Percentiles rank a stretch among this genome's conserved stretches.
phyloP scores from a whole-genome alignment of 2,888 invertebrate species.

The Drosophila falleni region DNA sequence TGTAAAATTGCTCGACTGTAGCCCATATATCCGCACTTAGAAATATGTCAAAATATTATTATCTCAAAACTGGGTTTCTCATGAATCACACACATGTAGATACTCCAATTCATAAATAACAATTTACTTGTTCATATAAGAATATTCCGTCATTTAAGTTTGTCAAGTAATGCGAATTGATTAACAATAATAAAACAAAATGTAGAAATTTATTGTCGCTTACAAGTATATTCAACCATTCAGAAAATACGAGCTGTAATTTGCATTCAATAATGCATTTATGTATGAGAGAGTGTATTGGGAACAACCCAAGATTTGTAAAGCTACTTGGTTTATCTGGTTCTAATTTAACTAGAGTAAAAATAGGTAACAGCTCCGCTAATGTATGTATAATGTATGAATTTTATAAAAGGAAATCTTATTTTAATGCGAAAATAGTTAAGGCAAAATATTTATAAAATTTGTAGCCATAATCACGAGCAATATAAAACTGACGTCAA shows the following conservation, averaged over 20 bases:
- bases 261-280: neutral
- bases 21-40: neutral
- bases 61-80: neutral
- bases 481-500: too few relatives aligned
- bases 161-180: neutral
- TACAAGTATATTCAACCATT: constrained; percentile 3
- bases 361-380: neutral
- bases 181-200: neutral
- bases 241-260: neutral
- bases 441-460: neutral
- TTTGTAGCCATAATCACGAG: neutral
- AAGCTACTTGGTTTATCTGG: neutral
- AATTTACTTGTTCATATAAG: neutral
- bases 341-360: neutral
- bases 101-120: neutral
- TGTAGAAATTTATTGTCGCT: neutral
- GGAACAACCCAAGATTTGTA: constrained; percentile 11
- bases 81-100: neutral
- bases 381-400: too few relatives aligned
- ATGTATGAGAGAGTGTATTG: neutral
- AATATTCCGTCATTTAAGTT: neutral
- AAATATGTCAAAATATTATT: neutral
- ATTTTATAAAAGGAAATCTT: neutral
- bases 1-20: neutral
- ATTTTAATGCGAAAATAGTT: too few relatives aligned